A percentile compares a stretch with the other conserved stretches of the same genome.
These are phyloP conservation scores for Papilio dardanus DNA, from an alignment of 1,140 invertebrate genomes.

Conservation along the genomic window DNA sequence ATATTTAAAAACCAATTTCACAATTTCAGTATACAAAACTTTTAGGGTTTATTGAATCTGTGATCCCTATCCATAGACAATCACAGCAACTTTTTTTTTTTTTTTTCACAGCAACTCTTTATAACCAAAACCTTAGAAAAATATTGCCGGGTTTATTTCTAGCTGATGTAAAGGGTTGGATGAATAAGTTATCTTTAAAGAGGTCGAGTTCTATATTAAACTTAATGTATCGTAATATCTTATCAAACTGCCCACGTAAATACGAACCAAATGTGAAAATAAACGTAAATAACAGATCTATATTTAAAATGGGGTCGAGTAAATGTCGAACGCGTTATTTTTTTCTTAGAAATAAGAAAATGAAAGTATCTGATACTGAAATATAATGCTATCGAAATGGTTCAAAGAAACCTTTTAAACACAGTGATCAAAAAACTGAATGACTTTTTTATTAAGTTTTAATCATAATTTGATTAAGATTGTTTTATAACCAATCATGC, in stretches of 20 bases:
- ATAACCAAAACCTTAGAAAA: not conserved
- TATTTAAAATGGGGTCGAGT: not conserved
- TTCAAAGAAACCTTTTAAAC: not conserved
- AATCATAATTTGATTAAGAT: no score
- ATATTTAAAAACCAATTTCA: no score
- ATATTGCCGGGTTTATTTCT: not conserved
- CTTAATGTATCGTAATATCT: not conserved
- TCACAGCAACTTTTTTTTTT: not conserved
- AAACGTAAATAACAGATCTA: slow-evolving; percentile 10
- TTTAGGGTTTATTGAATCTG: not conserved
- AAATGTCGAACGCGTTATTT: slow-evolving; percentile 2
- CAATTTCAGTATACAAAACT: no score
- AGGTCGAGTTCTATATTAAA: not conserved
- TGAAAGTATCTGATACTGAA: not conserved
- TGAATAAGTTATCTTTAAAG: not conserved
- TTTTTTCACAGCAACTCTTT: no score
- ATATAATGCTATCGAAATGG: not conserved
- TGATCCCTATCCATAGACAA: slow-evolving; percentile 1
- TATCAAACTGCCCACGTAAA: not conserved
- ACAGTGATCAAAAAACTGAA: no score
- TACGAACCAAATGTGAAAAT: not conserved
- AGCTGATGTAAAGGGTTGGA: not conserved
- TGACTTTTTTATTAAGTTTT: no score
- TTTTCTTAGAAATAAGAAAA: not conserved
- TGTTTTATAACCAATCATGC: no score